A percentile compares a stretch with the other conserved stretches of the same genome.
These are phyloP conservation scores for Xenopus borealis DNA, from an alignment of 2,113 vertebrate genomes.

Conservation along the genomic window DNA sequence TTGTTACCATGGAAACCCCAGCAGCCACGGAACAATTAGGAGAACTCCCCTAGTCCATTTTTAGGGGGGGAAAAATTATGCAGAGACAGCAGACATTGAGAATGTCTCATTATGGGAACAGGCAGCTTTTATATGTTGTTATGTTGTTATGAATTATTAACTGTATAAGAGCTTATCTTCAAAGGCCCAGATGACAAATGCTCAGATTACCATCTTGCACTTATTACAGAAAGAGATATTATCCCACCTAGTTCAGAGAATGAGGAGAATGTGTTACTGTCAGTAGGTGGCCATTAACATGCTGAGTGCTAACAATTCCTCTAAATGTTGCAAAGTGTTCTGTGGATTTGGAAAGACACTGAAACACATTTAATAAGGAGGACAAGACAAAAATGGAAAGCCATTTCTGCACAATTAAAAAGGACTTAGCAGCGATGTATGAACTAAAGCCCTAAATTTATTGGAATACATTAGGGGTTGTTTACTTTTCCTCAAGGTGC, in stretches of 20 bases:
- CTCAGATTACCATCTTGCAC: background rate
- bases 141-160: constrained; percentile 9
- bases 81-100: background rate
- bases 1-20: constrained; percentile 6
- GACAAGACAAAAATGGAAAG: too few relatives aligned
- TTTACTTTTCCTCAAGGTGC: too few relatives aligned
- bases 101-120: background rate
- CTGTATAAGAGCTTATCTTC: background rate
- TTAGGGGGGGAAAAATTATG: background rate
- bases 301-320: background rate
- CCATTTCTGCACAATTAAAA: too few relatives aligned
- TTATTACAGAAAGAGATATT: background rate
- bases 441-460: too few relatives aligned
- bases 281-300: background rate
- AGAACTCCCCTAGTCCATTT: background rate
- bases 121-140: background rate
- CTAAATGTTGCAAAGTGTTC: too few relatives aligned
- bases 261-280: background rate
- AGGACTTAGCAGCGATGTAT: too few relatives aligned
- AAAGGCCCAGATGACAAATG: constrained; percentile 4
- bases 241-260: constrained; percentile 3
- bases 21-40: constrained; percentile 5
- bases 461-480: too few relatives aligned
- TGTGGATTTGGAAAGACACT: too few relatives aligned
- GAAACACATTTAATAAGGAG: too few relatives aligned